Conservation (phyloP, 2,797 vertebrate species). For the Melanotaenia parkinsoni region DNA sequence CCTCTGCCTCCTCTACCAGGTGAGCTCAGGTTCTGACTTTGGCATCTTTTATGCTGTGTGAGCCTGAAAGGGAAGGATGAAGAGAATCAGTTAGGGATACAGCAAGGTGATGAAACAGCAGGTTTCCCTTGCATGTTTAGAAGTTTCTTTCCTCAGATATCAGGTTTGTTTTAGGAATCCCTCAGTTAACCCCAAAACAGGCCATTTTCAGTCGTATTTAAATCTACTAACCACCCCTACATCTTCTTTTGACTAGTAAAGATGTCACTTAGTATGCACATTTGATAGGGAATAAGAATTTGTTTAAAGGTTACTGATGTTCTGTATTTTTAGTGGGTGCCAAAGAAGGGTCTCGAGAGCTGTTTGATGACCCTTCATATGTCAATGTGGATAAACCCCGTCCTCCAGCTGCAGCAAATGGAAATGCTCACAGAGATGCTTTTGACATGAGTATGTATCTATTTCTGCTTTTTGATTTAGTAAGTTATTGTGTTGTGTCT, state of each 20-base stretch:
- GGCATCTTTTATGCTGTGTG: neutral
- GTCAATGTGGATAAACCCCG: conserved; percentile 95
- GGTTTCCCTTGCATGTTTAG: neutral
- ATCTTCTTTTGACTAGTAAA: neutral
- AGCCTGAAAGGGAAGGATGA: neutral
- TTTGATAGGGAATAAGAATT: conserved; percentile 14
- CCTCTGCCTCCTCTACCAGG: conserved; percentile 86
- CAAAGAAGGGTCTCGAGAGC: conserved; percentile 83
- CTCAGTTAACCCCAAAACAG: neutral
- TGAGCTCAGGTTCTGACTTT: conserved; percentile 46
- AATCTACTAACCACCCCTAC: neutral
- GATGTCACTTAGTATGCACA: neutral
- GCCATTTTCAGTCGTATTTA: neutral
- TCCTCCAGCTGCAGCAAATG: conserved; percentile 82
- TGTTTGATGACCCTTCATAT: conserved; percentile 95
- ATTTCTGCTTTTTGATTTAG: neutral
- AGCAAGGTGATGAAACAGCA: neutral
- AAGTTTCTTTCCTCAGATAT: neutral
- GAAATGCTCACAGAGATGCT: conserved; percentile 90
- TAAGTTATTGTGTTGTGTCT: neutral
- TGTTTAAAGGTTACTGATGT: conserved; percentile 11
- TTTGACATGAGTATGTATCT: conserved; percentile 96
- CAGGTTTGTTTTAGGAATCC: neutral
- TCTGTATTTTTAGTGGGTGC: conserved; percentile 73
- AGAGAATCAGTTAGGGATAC: neutral